These are phyloP conservation scores for Suncus etruscus DNA, from an alignment of 2,113 vertebrate species.

Conservation along the genomic window DNA sequence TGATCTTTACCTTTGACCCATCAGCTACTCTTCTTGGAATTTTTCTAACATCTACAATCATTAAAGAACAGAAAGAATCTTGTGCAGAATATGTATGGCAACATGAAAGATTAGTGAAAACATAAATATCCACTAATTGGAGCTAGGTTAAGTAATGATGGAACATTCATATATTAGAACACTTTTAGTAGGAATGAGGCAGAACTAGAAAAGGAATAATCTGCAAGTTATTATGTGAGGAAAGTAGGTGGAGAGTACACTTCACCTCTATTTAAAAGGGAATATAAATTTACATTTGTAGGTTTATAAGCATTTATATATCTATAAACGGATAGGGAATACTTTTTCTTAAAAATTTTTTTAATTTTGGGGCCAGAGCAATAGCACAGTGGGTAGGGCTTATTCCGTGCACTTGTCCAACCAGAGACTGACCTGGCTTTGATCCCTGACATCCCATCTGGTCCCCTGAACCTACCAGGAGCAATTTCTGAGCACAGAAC, in stretches of 20 bases:
- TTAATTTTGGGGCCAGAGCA: no score
- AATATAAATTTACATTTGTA: conserved; percentile 13
- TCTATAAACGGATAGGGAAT: background rate
- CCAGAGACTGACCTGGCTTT: no score
- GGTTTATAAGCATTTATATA: background rate
- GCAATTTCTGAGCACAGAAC: no score
- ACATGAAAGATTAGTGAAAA: conserved; percentile 52
- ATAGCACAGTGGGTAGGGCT: no score
- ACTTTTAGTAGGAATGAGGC: conserved; percentile 31
- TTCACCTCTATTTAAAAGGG: background rate
- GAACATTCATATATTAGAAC: conserved; percentile 30
- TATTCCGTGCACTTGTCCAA: no score
- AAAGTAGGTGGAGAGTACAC: background rate
- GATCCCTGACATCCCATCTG: no score
- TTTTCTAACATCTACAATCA: conserved; percentile 32
- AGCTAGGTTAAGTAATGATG: conserved; percentile 30
- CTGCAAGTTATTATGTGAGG: conserved; percentile 12
- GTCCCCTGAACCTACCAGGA: no score
- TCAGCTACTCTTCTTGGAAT: conserved; percentile 55
- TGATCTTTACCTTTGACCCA: conserved; percentile 51
- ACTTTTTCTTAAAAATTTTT: no score
- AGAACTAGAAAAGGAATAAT: conserved; percentile 14
- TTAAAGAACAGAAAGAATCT: conserved; percentile 33
- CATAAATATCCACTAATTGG: conserved; percentile 49
- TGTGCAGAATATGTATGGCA: conserved; percentile 43